These are phyloP conservation scores for Batillaria attramentaria DNA, from an alignment of 1,140 invertebrate genomes.

Conservation along the genomic window DNA sequence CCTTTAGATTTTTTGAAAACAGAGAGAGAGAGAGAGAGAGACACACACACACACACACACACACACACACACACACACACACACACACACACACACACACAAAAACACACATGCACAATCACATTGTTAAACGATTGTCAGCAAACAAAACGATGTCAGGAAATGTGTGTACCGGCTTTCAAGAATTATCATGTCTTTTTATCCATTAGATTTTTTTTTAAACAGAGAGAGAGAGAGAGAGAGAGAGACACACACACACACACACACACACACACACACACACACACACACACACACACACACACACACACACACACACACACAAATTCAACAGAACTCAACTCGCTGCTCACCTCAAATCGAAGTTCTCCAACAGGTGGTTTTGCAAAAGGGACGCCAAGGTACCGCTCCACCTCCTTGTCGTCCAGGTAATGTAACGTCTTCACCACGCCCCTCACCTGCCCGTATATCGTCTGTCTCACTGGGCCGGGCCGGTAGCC, in stretches of 20 bases:
- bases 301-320: background rate
- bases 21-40: slow-evolving; percentile 12
- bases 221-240: too few relatives aligned
- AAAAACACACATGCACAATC: background rate
- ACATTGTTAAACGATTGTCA: background rate
- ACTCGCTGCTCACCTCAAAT: slow-evolving; percentile 74
- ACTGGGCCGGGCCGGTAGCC: background rate
- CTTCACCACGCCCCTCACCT: slow-evolving; percentile 49
- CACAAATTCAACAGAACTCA: background rate
- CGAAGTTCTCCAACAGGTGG: slow-evolving; percentile 90
- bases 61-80: background rate
- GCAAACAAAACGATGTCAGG: too few relatives aligned
- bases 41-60: background rate
- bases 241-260: background rate
- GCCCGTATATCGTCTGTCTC: slow-evolving; percentile 50
- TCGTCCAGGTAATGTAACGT: slow-evolving; percentile 33
- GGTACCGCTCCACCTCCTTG: slow-evolving; percentile 75
- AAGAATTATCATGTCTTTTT: too few relatives aligned
- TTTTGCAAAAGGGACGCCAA: slow-evolving; percentile 96
- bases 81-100: background rate
- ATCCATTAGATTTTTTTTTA: too few relatives aligned
- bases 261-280: background rate
- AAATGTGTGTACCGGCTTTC: too few relatives aligned
- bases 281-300: background rate
- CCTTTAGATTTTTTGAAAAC: background rate